phyloP scores from a whole-genome alignment of 2,888 invertebrate species.

The Drosophila formosana region DNA sequence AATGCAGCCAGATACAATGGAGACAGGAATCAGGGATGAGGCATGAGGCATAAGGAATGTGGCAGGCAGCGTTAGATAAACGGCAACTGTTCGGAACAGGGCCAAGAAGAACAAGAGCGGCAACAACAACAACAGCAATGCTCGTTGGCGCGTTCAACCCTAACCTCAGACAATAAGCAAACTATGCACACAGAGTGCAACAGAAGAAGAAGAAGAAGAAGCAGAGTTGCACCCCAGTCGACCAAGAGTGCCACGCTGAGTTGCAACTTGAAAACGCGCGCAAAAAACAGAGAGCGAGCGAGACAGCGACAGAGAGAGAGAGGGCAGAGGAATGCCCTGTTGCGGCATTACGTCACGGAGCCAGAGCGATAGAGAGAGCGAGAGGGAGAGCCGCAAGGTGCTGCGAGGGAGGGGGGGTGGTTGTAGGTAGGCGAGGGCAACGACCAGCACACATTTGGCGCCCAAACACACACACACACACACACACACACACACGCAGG shows the following conservation, averaged over 20 bases:
- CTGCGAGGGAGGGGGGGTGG: neutral
- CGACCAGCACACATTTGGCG: constrained; percentile 82
- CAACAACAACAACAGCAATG: constrained; percentile 1
- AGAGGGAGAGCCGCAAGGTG: constrained; percentile 4
- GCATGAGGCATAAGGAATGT: neutral
- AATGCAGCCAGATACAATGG: neutral
- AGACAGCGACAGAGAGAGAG: neutral
- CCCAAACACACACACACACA: constrained; percentile 30
- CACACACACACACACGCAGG: neutral
- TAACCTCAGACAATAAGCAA: constrained; percentile 82
- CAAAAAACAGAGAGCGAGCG: constrained; percentile 21
- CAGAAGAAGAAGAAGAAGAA: constrained; percentile 9
- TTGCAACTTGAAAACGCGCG: constrained; percentile 45
- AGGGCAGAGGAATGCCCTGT: constrained; percentile 60
- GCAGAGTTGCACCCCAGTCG: constrained; percentile 57
- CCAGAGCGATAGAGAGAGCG: constrained; percentile 6
- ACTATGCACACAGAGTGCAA: constrained; percentile 50
- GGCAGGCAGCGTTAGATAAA: neutral
- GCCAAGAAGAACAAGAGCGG: constrained; percentile 2
- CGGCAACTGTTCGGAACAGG: constrained; percentile 21
- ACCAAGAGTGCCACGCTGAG: constrained; percentile 10
- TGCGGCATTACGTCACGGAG: constrained; percentile 66
- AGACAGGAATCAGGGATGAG: neutral
- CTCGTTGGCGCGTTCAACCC: constrained; percentile 72
- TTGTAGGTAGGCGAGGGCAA: constrained; percentile 63